A percentile compares a stretch with the other conserved stretches of the same genome.
These are phyloP conservation scores for Melikaiella ostensackeni DNA, from an alignment of 2,888 invertebrate species.

Conservation along the genomic window DNA sequence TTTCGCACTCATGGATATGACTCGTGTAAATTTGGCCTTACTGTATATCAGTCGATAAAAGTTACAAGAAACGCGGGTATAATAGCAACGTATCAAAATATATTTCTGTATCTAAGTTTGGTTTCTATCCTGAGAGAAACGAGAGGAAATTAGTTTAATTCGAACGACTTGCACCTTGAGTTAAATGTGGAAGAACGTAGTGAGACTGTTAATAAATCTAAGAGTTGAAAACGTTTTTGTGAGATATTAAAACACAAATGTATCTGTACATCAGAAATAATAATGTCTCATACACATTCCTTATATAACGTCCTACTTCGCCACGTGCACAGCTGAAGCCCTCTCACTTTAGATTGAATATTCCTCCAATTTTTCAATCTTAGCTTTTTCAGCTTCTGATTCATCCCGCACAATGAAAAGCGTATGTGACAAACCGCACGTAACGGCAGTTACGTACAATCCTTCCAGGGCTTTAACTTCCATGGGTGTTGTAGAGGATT, in stretches of 20 bases:
- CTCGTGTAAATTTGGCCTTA: too few relatives aligned
- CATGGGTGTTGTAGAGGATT: conserved; percentile 91
- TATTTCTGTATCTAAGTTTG: conserved; percentile 70
- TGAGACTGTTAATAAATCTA: conserved; percentile 60
- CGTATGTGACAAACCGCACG: conserved; percentile 93
- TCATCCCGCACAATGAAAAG: conserved; percentile 84
- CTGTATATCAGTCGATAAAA: conserved; percentile 15
- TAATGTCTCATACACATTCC: background rate
- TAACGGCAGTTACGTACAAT: conserved; percentile 86
- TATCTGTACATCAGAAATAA: conserved; percentile 2
- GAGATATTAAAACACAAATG: conserved; percentile 44
- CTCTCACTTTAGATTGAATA: conserved; percentile 72
- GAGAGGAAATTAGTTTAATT: conserved; percentile 56
- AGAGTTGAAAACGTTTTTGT: conserved; percentile 59
- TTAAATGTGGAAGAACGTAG: conserved; percentile 63
- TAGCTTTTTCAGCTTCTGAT: conserved; percentile 82
- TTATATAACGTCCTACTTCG: background rate
- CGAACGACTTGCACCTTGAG: background rate
- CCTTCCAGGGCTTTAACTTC: conserved; percentile 89
- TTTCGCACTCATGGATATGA: too few relatives aligned
- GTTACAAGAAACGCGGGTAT: conserved; percentile 55
- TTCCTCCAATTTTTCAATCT: conserved; percentile 81
- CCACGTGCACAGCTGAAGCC: background rate
- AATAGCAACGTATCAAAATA: conserved; percentile 73
- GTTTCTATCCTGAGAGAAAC: conserved; percentile 71